These are phyloP conservation scores for Oplegnathus fasciatus DNA, from an alignment of 2,113 vertebrate species.

Conservation along the genomic window DNA sequence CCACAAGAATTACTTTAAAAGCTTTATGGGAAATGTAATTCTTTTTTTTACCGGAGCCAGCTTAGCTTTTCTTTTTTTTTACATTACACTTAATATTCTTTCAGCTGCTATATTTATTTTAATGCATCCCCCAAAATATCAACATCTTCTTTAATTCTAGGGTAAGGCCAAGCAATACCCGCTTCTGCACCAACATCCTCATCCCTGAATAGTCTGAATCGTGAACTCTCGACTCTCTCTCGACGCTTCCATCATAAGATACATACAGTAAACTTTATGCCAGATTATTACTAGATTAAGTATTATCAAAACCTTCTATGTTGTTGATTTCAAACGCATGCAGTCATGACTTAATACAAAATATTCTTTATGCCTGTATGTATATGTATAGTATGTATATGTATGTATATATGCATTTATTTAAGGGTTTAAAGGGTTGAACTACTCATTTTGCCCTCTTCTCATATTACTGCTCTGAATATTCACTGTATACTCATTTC, in stretches of 20 bases:
- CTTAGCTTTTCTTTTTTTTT: constrained; percentile 15
- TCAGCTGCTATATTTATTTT: constrained; percentile 2
- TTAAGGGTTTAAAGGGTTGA: neutral
- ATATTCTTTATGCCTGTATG: neutral
- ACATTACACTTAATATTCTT: constrained; percentile 6
- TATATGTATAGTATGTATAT: too few relatives aligned
- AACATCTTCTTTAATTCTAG: neutral
- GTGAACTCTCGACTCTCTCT: neutral
- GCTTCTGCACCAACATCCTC: neutral
- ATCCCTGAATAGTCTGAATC: neutral
- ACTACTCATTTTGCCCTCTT: neutral
- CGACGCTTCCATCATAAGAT: neutral
- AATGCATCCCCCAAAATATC: constrained; percentile 1
- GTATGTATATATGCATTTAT: neutral
- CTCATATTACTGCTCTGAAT: neutral
- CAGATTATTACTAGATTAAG: neutral
- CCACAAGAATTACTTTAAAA: constrained; percentile 46
- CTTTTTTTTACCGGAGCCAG: constrained; percentile 1
- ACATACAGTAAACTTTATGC: neutral
- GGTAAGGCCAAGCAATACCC: neutral
- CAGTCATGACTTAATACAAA: neutral
- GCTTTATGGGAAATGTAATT: constrained; percentile 47
- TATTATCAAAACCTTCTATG: neutral
- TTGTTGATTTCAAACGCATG: neutral
- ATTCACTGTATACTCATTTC: neutral